Percentiles rank a stretch among this genome's conserved stretches.
Evolutionary conservation across 1,140 invertebrate species (phyloP).

Genomic region (Catajapyx aquilonaris): DNA sequence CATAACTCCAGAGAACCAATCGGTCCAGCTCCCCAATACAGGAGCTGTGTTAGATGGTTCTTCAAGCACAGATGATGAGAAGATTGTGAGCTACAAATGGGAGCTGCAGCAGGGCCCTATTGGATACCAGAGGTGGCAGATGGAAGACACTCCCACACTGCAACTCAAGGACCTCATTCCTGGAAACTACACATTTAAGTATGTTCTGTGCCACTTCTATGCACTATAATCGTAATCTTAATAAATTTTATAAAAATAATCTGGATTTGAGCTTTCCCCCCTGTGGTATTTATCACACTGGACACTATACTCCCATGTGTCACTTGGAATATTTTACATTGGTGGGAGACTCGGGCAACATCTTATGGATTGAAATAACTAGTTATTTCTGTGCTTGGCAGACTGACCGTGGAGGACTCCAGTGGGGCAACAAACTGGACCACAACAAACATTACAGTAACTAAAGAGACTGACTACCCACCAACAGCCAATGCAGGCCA

Average conservation of each 20-base stretch:
- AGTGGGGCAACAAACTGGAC: conserved; percentile 70
- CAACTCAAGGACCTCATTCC: conserved; percentile 62
- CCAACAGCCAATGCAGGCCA: conserved; percentile 85
- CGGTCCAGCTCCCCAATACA: conserved; percentile 69
- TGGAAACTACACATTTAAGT: conserved; percentile 83
- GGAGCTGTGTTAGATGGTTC: conserved; percentile 76
- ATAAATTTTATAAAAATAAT: too few relatives aligned
- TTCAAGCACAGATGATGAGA: conserved; percentile 53
- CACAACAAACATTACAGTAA: conserved; percentile 68
- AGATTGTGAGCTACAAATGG: conserved; percentile 74
- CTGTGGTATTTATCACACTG: too few relatives aligned
- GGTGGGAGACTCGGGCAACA: too few relatives aligned
- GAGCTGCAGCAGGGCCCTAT: conserved; percentile 70
- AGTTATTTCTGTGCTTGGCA: conserved; percentile 16
- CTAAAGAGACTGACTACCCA: conserved; percentile 83
- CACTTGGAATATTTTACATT: too few relatives aligned
- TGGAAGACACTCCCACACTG: conserved; percentile 58
- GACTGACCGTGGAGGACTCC: conserved; percentile 75
- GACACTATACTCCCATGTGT: too few relatives aligned
- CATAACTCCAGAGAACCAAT: conserved; percentile 61
- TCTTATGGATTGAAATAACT: too few relatives aligned
- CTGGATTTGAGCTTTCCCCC: too few relatives aligned
- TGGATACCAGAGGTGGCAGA: conserved; percentile 55
- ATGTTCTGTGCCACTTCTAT: too few relatives aligned
- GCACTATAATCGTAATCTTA: too few relatives aligned